Evolutionary conservation across 1,140 invertebrate species (phyloP), one percentile per base, ranked within the genome.

Genomic region (Macrobrachium rosenbergii): DNA sequence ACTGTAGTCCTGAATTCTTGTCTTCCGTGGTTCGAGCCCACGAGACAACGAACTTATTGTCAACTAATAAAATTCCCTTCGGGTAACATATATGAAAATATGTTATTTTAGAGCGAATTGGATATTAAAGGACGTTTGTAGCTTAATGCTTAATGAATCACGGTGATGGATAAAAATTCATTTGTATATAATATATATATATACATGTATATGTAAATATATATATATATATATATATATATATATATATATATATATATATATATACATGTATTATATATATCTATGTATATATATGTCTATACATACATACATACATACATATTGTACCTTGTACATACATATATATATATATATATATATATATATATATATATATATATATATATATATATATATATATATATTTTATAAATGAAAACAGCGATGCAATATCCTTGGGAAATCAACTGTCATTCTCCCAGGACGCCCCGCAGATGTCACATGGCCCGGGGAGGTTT

Each of bases 151-250:
- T n/a, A n/a, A n/a, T n/a, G n/a, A n/a, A n/a, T n/a, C n/a, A n/a
- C n/a, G n/a, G n/a, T n/a, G n/a, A n/a, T n/a, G n/a, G n/a, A n/a
- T n/a, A n/a, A n/a, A n/a, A n/a, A n/a, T n/a, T n/a, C n/a, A n/a
- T n/a, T n/a, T n/a, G n/a, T n/a, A n/a, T n/a, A n/a, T n/a, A n/a
- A 67, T 67, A 67, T 67, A 67, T 67, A 67, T 67, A 67, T 67
- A 67, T 67, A 67, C 0, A 67, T 67, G 8, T 67, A 67, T 67
- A 67, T 67, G 8, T 67, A 67, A 5, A 67, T 67, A 67, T 67
- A 67, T 67, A 67, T 67, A 67, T 67, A 5, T 67, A 67, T 67
- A 67, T 67, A 67, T 67, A 67, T 67, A 67, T 67, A 67, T 67
- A 67, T 67, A 67, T 67, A 67, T 67, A 67, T 67, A 67, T 12